Percentiles rank a stretch among this genome's conserved stretches.
Evolutionary conservation across 2,888 invertebrate genomes (phyloP).

Genomic region (Pediacus dermestoides): DNA sequence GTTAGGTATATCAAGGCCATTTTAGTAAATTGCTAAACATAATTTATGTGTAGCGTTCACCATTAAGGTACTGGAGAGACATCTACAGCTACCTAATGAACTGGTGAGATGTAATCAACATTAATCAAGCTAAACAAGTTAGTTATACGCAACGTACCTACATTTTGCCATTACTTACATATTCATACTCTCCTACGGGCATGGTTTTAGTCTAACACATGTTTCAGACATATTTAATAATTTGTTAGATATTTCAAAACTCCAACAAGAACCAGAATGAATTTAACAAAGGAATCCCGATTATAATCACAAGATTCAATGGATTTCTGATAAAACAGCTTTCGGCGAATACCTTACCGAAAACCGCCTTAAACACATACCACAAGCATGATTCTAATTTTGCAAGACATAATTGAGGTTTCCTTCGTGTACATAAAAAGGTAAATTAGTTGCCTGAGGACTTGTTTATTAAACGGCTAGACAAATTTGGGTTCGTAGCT

Average conservation of each 20-base stretch:
- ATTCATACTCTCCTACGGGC: slow-evolving; percentile 23
- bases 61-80: slow-evolving; percentile 31
- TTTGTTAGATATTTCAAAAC: slow-evolving; percentile 17
- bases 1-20: slow-evolving; percentile 13
- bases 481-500: too few species aligned
- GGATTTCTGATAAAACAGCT: too few species aligned
- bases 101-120: slow-evolving; percentile 36
- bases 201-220: slow-evolving; percentile 9
- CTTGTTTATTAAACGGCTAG: too few species aligned
- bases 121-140: slow-evolving; percentile 35
- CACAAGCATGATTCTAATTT: too few species aligned
- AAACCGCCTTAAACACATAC: too few species aligned
- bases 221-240: slow-evolving; percentile 19
- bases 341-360: too few species aligned
- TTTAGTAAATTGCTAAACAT: slow-evolving; percentile 26
- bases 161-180: slow-evolving; percentile 26
- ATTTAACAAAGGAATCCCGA: too few species aligned
- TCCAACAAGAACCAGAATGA: too few species aligned
- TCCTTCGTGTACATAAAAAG: too few species aligned
- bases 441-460: too few species aligned
- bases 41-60: slow-evolving; percentile 30
- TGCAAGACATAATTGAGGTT: too few species aligned
- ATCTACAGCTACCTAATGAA: slow-evolving; percentile 35
- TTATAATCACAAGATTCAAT: too few species aligned
- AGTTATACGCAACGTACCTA: slow-evolving; percentile 26